A percentile compares a stretch with the other conserved stretches of the same genome.
phyloP scores from a whole-genome alignment of 2,797 vertebrate species.

The Trachurus trachurus region DNA sequence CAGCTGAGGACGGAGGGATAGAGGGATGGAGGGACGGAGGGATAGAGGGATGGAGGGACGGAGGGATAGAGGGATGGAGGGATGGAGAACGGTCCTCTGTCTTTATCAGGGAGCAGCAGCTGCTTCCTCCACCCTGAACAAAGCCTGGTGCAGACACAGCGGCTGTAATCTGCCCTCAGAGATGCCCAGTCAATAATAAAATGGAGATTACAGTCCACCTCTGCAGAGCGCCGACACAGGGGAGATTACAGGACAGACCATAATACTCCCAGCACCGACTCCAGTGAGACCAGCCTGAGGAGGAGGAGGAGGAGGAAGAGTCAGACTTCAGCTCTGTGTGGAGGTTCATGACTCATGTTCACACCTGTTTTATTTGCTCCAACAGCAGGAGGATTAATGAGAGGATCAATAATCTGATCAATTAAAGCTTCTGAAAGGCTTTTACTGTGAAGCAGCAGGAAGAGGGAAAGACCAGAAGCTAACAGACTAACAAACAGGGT shows the following conservation, averaged over 20 bases:
- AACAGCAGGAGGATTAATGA: too few species aligned
- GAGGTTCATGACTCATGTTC: too few species aligned
- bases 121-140: slow-evolving; percentile 25
- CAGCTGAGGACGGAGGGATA: background rate
- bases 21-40: too few species aligned
- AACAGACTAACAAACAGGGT: too few species aligned
- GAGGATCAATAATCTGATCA: too few species aligned
- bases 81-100: background rate
- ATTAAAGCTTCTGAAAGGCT: too few species aligned
- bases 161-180: background rate
- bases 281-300: background rate
- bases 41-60: too few species aligned
- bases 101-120: slow-evolving; percentile 32
- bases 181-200: background rate
- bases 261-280: background rate
- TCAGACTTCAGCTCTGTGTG: too few species aligned
- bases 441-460: too few species aligned
- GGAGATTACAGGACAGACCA: background rate
- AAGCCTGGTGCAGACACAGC: background rate
- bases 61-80: too few species aligned
- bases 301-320: background rate
- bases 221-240: background rate
- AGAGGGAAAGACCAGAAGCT: too few species aligned
- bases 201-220: background rate
- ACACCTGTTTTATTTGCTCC: too few species aligned